Evolutionary conservation across 2,888 invertebrate species (phyloP), one percentile per base, ranked within the genome.

Genomic region (Polietes domitor): DNA sequence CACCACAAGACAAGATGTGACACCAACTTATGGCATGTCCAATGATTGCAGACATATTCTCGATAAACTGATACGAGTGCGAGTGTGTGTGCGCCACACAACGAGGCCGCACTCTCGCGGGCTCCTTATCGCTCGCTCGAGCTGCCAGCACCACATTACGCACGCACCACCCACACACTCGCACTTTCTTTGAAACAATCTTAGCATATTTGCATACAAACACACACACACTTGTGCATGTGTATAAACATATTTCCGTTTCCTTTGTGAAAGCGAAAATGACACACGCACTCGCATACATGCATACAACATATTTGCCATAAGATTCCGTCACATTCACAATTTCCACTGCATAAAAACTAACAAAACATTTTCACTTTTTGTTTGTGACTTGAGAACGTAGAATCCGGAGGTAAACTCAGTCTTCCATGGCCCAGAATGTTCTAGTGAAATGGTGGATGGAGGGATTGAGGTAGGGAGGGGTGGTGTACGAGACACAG

Each of bases 331-430:
- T 68, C 15, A 68, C 68, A 68, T 68, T 41, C 19, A n/a, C 68
- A 68, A 68, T 68, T 68, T 68, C 43, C 41, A 68, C 24, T 41
- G 43, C 21, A 43, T 43, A 68, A 43, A 43, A 68, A 68, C 68
- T 43, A 68, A 68, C 68, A 68, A 68, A 68, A 24, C 68, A 68
- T 68, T 68, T 68, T 68, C n/a, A 68, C 24, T 68, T n/a, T n/a
- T n/a, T n/a, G n/a, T n/a, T n/a, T n/a, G n/a, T 68, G 24, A 61
- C 28, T 61, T 61, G 24, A 61, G 58, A 58, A 58, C 58, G 58
- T 15, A 10, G 32, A 32, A 61, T n/a, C 26, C 61, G 28, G 61
- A 61, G 61, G 61, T 61, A 61, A 61, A 32, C 61, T 61, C 26
- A 28, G 61, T 28, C 32, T 32, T n/a, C 32, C 47, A 24, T 32